These are phyloP conservation scores for Papio anubis DNA, from an alignment of 2,113 vertebrate genomes.

Conservation along the genomic window DNA sequence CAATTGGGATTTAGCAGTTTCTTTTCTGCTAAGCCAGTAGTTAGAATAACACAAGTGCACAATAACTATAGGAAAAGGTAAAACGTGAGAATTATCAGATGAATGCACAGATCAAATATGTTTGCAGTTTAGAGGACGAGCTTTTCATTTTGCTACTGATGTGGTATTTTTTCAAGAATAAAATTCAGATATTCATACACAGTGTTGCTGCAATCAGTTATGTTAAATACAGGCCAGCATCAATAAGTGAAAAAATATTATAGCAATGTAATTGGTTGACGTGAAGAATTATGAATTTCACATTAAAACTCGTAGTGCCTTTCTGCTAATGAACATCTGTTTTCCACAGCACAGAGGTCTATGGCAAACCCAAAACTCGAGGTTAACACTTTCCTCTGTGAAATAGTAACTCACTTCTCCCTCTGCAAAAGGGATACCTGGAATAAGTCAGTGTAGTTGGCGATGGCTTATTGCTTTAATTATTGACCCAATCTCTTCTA, in stretches of 20 bases:
- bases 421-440: neutral
- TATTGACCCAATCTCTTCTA: too few species aligned
- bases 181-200: neutral
- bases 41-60: neutral
- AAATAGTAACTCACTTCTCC: neutral
- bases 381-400: too few species aligned
- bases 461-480: neutral
- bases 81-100: neutral
- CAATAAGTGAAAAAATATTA: neutral
- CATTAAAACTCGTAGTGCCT: neutral
- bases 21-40: neutral
- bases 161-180: neutral
- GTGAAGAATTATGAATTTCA: neutral
- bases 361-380: neutral
- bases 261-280: neutral
- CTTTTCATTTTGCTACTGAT: neutral
- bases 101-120: neutral
- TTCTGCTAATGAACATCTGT: neutral
- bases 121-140: neutral
- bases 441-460: neutral
- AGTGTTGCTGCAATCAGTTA: neutral
- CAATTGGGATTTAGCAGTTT: neutral
- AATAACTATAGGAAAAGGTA: neutral
- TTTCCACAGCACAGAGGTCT: neutral
- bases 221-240: neutral